Evolutionary conservation across 2,113 vertebrate genomes (phyloP).

Genomic region (Tragelaphus buxtoni): DNA sequence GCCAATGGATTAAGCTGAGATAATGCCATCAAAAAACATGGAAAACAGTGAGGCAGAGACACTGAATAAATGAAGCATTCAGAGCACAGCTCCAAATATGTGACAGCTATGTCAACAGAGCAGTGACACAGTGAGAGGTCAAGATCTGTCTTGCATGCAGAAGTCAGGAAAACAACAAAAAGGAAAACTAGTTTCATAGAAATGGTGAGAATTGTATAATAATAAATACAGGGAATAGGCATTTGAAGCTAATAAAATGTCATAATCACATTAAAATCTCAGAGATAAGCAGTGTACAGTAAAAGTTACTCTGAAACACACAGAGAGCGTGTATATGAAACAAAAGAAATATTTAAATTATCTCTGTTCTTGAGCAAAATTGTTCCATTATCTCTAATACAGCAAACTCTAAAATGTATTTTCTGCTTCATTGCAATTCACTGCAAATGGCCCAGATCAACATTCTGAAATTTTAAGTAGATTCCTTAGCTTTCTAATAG

Average conservation of each 20-base stretch:
- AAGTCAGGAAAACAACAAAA: background rate
- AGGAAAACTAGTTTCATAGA: background rate
- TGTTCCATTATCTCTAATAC: conserved; percentile 43
- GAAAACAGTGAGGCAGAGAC: background rate
- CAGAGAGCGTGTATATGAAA: background rate
- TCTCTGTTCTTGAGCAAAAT: conserved; percentile 34
- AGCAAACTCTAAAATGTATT: conserved; percentile 57
- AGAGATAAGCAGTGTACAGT: background rate
- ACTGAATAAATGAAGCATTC: background rate
- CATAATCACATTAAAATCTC: background rate
- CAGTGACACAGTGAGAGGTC: background rate
- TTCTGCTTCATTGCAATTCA: conserved; percentile 53
- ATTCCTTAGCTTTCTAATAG: conserved; percentile 42
- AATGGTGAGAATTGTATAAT: background rate
- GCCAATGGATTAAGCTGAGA: background rate
- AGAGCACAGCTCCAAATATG: background rate
- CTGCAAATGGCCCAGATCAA: conserved; percentile 46
- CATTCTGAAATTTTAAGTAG: conserved; percentile 62
- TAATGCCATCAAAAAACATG: background rate
- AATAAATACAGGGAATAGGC: background rate
- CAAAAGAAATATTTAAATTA: conserved; percentile 50
- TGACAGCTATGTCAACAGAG: background rate
- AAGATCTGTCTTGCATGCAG: background rate
- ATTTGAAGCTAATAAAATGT: conserved; percentile 19
- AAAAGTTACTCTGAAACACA: background rate